These are phyloP conservation scores for Catostylus mosaicus DNA, from an alignment of 30 jellyfish, hydroid and myxozoan genomes.

Conservation along the genomic window DNA sequence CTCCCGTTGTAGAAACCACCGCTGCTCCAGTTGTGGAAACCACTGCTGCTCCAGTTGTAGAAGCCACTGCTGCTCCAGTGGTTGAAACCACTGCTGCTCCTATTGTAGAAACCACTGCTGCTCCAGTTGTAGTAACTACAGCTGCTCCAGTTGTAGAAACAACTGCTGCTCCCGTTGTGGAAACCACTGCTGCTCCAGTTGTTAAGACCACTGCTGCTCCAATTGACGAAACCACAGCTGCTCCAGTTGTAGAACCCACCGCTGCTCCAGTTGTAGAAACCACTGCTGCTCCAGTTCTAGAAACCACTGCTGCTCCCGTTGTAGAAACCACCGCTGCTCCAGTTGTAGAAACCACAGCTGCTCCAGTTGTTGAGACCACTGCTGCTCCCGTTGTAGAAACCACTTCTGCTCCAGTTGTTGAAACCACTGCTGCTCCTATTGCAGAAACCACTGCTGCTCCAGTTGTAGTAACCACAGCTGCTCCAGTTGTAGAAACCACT, in stretches of 20 bases:
- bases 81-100: constrained; percentile 42
- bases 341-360: constrained; percentile 31
- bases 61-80: constrained; percentile 31
- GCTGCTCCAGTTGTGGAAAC: constrained; percentile 34
- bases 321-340: constrained; percentile 30
- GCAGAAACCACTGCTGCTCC: constrained; percentile 1
- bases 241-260: constrained; percentile 33
- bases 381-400: constrained; percentile 31
- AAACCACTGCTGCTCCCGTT: constrained; percentile 29
- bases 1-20: constrained; percentile 14
- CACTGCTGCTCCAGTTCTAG: constrained; percentile 10
- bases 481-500: constrained; percentile 17
- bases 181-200: constrained; percentile 26
- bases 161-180: constrained; percentile 8
- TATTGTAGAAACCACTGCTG: constrained; percentile 28
- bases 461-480: constrained; percentile 13
- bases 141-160: constrained; percentile 29
- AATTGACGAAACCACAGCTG: constrained; percentile 16
- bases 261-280: constrained; percentile 27
- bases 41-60: constrained; percentile 26
- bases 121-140: constrained; percentile 14
- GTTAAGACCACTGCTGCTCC: constrained; percentile 28
- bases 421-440: constrained; percentile 32
- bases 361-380: constrained; percentile 16
- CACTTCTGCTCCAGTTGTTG: constrained; percentile 38